These are phyloP conservation scores for Euplagia quadripunctaria DNA, from an alignment of 2,888 invertebrate species.

Conservation along the genomic window DNA sequence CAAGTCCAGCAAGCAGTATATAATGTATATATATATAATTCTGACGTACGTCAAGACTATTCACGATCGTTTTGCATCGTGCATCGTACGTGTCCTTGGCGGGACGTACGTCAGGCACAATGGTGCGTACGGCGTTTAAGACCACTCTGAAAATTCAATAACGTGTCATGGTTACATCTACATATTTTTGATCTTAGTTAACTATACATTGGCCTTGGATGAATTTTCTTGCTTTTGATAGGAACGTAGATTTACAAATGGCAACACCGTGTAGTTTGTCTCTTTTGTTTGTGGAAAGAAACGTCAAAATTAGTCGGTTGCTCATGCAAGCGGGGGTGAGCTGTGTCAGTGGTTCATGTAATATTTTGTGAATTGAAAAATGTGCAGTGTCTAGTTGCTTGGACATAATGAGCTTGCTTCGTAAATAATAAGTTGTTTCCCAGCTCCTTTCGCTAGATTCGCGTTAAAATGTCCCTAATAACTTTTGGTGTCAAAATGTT, in stretches of 20 bases:
- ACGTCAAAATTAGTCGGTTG: constrained; percentile 16
- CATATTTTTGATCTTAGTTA: neutral
- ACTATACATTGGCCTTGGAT: neutral
- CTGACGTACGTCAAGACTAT: too few relatives aligned
- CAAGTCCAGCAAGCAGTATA: too few relatives aligned
- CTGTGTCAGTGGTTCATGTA: constrained; percentile 21
- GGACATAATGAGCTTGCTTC: constrained; percentile 52
- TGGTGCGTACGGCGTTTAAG: too few relatives aligned
- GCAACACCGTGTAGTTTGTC: neutral
- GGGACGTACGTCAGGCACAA: too few relatives aligned
- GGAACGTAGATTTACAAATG: neutral
- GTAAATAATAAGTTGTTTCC: constrained; percentile 44
- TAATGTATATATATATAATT: too few relatives aligned
- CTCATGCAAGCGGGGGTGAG: constrained; percentile 22
- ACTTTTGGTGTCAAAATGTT: constrained; percentile 74
- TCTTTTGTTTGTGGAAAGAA: neutral
- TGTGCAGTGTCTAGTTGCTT: constrained; percentile 65
- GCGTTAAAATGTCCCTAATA: constrained; percentile 59
- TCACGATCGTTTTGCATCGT: too few relatives aligned
- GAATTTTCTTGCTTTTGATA: neutral
- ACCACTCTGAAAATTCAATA: too few relatives aligned
- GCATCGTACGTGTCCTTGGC: too few relatives aligned
- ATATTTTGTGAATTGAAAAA: constrained; percentile 50
- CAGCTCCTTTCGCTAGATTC: constrained; percentile 39
- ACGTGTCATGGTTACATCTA: neutral